Evolutionary conservation across 1,140 invertebrate genomes (phyloP).

Genomic region (Sweltsa coloradensis): DNA sequence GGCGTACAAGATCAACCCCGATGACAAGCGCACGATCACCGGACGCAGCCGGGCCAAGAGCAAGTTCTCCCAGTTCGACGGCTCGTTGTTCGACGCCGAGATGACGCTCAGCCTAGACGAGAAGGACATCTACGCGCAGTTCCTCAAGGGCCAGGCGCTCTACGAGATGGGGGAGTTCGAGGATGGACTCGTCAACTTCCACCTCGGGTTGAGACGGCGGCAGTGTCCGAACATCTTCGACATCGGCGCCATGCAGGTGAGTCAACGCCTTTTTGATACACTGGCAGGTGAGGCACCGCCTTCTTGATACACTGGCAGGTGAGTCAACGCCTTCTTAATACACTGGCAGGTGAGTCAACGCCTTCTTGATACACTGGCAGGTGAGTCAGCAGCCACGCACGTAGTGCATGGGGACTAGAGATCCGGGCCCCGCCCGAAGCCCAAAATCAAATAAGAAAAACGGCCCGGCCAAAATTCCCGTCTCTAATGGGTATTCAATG

Average conservation of each 20-base stretch:
- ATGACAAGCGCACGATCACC: too few species aligned
- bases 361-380: too few species aligned
- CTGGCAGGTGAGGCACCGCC: too few species aligned
- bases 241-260: constrained; percentile 6
- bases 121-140: background rate
- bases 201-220: constrained; percentile 17
- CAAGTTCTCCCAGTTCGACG: background rate
- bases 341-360: too few species aligned
- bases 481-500: background rate
- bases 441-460: background rate
- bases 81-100: background rate
- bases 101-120: background rate
- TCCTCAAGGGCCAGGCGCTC: constrained; percentile 15
- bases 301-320: too few species aligned
- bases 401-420: too few species aligned
- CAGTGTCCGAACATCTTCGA: constrained; percentile 20
- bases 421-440: too few species aligned
- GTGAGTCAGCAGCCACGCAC: too few species aligned
- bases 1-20: too few species aligned
- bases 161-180: constrained; percentile 26
- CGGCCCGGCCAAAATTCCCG: background rate
- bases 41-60: too few species aligned
- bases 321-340: too few species aligned
- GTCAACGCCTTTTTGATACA: too few species aligned
- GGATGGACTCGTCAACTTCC: constrained; percentile 22